Evolutionary conservation across 2,797 vertebrate genomes (phyloP).

Genomic region (Sebastes nivosus): DNA sequence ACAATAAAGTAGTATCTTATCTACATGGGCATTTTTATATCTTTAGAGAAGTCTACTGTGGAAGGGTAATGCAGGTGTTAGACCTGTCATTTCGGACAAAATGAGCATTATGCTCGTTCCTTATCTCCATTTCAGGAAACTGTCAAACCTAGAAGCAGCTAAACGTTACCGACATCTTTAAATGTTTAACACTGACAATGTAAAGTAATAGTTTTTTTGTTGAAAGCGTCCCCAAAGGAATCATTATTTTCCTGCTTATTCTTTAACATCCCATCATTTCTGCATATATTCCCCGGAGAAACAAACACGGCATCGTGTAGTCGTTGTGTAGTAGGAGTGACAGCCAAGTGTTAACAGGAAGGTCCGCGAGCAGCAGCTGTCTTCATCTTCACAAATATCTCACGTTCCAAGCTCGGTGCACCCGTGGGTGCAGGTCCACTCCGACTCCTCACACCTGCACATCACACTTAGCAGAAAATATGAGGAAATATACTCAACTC

Average conservation of each 20-base stretch:
- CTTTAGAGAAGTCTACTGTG: too few species aligned
- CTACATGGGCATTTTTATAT: too few species aligned
- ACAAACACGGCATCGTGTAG: neutral
- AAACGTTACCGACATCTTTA: neutral
- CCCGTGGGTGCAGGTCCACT: neutral
- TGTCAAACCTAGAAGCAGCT: neutral
- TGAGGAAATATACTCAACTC: neutral
- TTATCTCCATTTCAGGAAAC: too few species aligned
- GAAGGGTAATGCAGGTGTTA: too few species aligned
- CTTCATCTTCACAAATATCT: neutral
- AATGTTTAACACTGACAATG: neutral
- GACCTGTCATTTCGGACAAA: too few species aligned
- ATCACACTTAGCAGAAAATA: slow-evolving; percentile 6
- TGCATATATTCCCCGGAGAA: neutral
- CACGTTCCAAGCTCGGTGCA: neutral
- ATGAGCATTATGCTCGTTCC: too few species aligned
- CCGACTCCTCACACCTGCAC: slow-evolving; percentile 15
- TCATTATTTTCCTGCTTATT: neutral
- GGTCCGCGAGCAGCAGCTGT: slow-evolving; percentile 12
- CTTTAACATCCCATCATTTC: neutral
- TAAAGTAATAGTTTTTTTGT: neutral
- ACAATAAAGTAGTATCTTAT: too few species aligned
- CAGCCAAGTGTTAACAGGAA: slow-evolving; percentile 10
- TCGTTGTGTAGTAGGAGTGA: neutral
- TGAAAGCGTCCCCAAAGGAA: neutral